Evolutionary conservation across 2,888 invertebrate genomes (phyloP).

Genomic region (Trisateles emortualis): DNA sequence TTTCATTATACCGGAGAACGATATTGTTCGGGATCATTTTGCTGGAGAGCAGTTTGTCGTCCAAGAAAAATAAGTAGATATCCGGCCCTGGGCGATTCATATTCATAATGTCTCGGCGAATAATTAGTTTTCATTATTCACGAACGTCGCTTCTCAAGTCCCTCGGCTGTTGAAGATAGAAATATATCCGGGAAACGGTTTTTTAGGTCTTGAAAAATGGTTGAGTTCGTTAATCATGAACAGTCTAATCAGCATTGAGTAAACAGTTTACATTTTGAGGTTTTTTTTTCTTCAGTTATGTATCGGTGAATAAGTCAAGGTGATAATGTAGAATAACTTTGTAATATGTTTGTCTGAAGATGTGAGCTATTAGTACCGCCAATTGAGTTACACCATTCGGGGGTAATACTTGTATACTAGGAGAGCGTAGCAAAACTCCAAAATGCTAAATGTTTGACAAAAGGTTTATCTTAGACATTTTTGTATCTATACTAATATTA

Average conservation of each 20-base stretch:
- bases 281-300: no score
- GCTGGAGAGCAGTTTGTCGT: constrained; percentile 48
- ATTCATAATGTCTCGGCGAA: constrained; percentile 66
- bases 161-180: constrained; percentile 13
- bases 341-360: no score
- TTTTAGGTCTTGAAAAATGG: constrained; percentile 14
- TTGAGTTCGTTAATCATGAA: neutral
- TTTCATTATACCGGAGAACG: constrained; percentile 53
- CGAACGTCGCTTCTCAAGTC: constrained; percentile 19
- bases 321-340: no score
- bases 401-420: no score
- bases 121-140: constrained; percentile 72
- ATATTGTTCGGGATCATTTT: constrained; percentile 59
- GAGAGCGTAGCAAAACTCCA: no score
- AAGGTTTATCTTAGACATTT: no score
- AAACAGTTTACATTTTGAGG: no score
- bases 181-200: constrained; percentile 21
- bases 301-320: no score
- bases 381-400: no score
- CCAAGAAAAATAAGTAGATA: constrained; percentile 59
- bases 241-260: neutral
- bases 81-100: constrained; percentile 58
- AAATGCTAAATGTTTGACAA: no score
- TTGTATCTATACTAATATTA: no score
- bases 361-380: no score